phyloP scores from a whole-genome alignment of 2,113 vertebrate species.

The Elephantulus edwardii region DNA sequence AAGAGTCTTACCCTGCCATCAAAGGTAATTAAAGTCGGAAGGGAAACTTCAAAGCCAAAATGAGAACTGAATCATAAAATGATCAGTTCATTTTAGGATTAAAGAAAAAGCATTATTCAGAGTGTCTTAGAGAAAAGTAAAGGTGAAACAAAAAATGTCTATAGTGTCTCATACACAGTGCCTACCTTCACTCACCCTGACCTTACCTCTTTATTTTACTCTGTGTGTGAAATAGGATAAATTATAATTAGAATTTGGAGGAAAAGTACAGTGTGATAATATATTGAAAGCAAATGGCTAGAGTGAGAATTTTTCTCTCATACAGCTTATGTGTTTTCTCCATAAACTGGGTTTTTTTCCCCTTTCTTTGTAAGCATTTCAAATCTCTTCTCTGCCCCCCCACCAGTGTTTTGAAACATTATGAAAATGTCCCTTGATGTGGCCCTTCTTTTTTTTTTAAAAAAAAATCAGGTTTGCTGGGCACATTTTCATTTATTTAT shows the following conservation, averaged over 20 bases:
- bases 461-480: not conserved
- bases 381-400: not conserved
- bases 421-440: not conserved
- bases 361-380: not conserved
- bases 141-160: conserved; percentile 35
- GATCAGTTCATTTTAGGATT: conserved; percentile 70
- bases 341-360: not conserved
- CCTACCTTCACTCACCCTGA: not conserved
- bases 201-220: conserved; percentile 15
- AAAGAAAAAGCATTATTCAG: conserved; percentile 67
- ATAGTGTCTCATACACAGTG: not conserved
- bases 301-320: conserved; percentile 1
- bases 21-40: conserved; percentile 83
- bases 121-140: conserved; percentile 49
- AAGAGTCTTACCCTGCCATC: conserved; percentile 78
- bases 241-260: conserved; percentile 39
- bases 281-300: conserved; percentile 40
- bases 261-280: conserved; percentile 6
- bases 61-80: conserved; percentile 75
- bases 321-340: not conserved
- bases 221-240: not conserved
- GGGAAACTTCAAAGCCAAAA: conserved; percentile 84
- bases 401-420: not conserved
- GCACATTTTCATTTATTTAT: not conserved
- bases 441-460: not conserved